These are phyloP conservation scores for Eupithecia abbreviata DNA, from an alignment of 2,888 invertebrate genomes.

Conservation along the genomic window DNA sequence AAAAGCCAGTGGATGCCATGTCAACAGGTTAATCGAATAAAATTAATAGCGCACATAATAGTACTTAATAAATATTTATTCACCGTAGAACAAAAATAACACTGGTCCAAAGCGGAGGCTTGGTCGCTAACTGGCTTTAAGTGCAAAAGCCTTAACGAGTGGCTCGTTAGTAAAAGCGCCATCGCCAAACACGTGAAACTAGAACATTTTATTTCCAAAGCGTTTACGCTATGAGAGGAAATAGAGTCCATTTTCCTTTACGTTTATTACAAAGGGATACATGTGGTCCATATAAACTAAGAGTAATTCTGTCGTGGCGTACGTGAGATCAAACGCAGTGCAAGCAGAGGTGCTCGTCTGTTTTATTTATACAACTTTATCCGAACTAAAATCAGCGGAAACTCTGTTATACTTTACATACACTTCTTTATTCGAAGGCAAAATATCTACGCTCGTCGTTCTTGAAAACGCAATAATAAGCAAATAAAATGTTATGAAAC, in stretches of 20 bases:
- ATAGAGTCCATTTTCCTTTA: slow-evolving; percentile 32
- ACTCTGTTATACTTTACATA: not conserved
- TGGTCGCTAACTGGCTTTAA: slow-evolving; percentile 35
- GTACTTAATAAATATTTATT: not conserved
- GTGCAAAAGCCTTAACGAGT: slow-evolving; percentile 38
- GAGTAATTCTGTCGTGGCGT: slow-evolving; percentile 29
- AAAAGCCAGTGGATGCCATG: not conserved
- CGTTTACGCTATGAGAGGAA: slow-evolving; percentile 26
- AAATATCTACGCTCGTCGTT: not conserved
- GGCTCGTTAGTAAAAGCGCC: slow-evolving; percentile 37
- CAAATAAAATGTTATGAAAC: slow-evolving; percentile 17
- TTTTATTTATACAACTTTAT: slow-evolving; percentile 34
- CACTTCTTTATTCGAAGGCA: not conserved
- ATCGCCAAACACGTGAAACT: slow-evolving; percentile 36
- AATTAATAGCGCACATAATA: not conserved
- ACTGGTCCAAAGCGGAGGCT: slow-evolving; percentile 27
- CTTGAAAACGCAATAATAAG: slow-evolving; percentile 12
- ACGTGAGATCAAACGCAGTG: slow-evolving; percentile 29
- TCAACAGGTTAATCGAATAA: not conserved
- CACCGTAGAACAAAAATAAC: slow-evolving; percentile 21
- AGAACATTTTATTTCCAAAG: slow-evolving; percentile 35
- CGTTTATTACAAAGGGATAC: slow-evolving; percentile 33
- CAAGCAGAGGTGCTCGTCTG: slow-evolving; percentile 19
- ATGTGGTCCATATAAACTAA: slow-evolving; percentile 36
- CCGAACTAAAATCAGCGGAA: slow-evolving; percentile 6